phyloP scores from a whole-genome alignment of 2,113 vertebrate genomes.

The Siphamia tubifer region DNA sequence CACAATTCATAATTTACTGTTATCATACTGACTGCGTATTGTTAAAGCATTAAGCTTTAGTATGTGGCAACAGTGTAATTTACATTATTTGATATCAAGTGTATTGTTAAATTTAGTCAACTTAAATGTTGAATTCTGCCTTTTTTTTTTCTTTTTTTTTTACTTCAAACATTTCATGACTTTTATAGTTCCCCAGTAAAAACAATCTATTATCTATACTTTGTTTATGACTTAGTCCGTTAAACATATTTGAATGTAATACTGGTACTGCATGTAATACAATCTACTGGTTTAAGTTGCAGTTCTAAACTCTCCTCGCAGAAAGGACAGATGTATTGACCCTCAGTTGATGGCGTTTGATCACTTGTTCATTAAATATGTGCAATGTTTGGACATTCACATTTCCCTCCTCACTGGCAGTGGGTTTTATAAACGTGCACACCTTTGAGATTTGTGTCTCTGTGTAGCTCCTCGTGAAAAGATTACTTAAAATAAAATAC shows the following conservation, averaged over 20 bases:
- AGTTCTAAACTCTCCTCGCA: not conserved
- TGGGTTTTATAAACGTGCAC: not conserved
- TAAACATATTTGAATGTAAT: not conserved
- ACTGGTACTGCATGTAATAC: not conserved
- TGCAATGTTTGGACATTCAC: not conserved
- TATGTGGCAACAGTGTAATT: too few relatives aligned
- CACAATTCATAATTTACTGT: too few relatives aligned
- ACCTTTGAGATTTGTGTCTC: not conserved
- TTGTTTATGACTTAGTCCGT: not conserved
- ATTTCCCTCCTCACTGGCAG: not conserved
- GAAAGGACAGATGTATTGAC: not conserved
- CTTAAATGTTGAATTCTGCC: too few relatives aligned
- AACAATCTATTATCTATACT: not conserved
- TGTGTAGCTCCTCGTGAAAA: slow-evolving; percentile 14
- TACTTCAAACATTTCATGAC: too few relatives aligned
- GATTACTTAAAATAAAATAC: not conserved
- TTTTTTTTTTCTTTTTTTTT: too few relatives aligned
- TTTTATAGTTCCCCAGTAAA: slow-evolving; percentile 1
- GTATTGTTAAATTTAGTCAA: too few relatives aligned
- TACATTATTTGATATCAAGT: too few relatives aligned
- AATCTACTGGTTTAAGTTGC: not conserved
- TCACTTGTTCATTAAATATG: not conserved
- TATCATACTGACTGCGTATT: too few relatives aligned
- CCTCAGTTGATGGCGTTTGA: not conserved
- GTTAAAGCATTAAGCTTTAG: too few relatives aligned